Evolutionary conservation across 2,888 invertebrate genomes (phyloP), one percentile per base, ranked within the genome.

Genomic region (Physocephala rufipes): DNA sequence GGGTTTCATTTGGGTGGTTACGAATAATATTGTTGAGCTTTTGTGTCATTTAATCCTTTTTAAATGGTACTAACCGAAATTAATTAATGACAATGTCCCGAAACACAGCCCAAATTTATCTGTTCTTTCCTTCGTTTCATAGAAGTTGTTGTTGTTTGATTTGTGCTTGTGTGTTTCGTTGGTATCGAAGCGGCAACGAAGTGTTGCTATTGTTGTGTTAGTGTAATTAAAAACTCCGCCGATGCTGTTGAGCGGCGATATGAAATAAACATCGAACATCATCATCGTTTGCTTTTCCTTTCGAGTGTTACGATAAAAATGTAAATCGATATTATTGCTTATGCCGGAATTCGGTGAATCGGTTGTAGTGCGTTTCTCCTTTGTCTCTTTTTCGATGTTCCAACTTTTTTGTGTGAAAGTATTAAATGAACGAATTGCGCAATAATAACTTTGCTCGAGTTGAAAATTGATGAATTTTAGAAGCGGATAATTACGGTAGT

Each of bases 1-100:
- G n/a, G n/a, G n/a, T n/a, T n/a, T n/a, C n/a, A n/a, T n/a, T n/a
- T 36, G 36, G 36, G 36, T 36, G 36, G 36, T 9, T n/a, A n/a
- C n/a, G 4, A 36, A 9, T 36, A 36, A 7, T 4, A 7, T 36
- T 36, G 49, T 66, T 73, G 74, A 71, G 78, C 76, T 78, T 79
- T 77, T 81, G 78, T 78, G 79, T 76, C 77, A 82, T 80, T 80
- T 82, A 82, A 82, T 82, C 82, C 84, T 82, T 83, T 79, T 80
- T 78, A 80, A 82, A 81, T 82, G 79, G 76, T 76, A 76, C 76
- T 79, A 78, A 81, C 79, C 78, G 77, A 84, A 82, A 82, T 82
- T 82, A n/a, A 67, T 24, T 30, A 58, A 15, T 30, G 28, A 4
- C 12, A 12, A 24, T 43, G 28, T 15, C 5, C 36, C n/a, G n/a